A percentile compares a stretch with the other conserved stretches of the same genome.
Conservation (phyloP, 2,888 invertebrate species). For the Himalopsyche anomala region DNA sequence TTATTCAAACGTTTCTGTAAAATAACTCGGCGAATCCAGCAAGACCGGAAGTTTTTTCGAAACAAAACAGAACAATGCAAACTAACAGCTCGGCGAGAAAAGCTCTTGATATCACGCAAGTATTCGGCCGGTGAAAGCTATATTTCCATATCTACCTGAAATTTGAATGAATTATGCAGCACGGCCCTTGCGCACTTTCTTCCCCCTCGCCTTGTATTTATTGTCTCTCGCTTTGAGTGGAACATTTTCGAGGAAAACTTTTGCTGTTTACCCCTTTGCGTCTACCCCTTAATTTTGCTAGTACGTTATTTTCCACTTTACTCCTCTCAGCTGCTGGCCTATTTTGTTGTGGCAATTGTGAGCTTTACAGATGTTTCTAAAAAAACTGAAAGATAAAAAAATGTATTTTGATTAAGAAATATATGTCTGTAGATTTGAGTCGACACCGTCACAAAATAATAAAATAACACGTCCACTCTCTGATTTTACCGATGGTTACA, state of each 20-base stretch:
- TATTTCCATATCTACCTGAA: conserved; percentile 57
- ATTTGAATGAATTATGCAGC: conserved; percentile 61
- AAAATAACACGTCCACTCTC: too few relatives aligned
- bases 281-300: not conserved
- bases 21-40: not conserved
- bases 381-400: too few relatives aligned
- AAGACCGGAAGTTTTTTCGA: conserved; percentile 28
- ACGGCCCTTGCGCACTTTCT: conserved; percentile 7
- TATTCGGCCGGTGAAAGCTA: conserved; percentile 27
- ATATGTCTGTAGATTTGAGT: too few relatives aligned
- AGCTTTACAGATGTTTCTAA: not conserved
- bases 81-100: conserved; percentile 2
- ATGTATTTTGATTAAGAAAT: too few relatives aligned
- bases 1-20: not conserved
- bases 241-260: conserved; percentile 50
- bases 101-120: conserved; percentile 27
- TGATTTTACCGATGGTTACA: too few relatives aligned
- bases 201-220: conserved; percentile 50
- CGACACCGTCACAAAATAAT: too few relatives aligned
- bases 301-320: not conserved
- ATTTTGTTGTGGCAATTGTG: not conserved
- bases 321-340: not conserved
- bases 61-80: conserved; percentile 36
- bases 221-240: conserved; percentile 56
- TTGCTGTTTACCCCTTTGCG: conserved; percentile 50